These are phyloP conservation scores for Amphiprion clarkii DNA, from an alignment of 2,797 vertebrate genomes.

Conservation along the genomic window DNA sequence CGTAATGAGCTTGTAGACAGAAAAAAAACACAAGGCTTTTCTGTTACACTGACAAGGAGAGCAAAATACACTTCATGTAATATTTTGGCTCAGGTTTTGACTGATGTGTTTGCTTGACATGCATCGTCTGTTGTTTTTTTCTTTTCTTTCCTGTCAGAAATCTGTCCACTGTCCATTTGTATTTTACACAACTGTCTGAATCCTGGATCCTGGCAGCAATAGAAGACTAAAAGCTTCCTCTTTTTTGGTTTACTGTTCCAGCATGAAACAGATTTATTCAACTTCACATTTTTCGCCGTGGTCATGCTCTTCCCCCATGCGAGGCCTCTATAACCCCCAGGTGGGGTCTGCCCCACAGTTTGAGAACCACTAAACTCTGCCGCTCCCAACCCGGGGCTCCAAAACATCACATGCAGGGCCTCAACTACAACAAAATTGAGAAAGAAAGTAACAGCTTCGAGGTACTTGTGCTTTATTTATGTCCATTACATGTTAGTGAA, in stretches of 20 bases:
- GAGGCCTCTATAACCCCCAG: neutral
- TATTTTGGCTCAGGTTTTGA: conserved; percentile 30
- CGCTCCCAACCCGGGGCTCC: neutral
- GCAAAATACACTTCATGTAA: neutral
- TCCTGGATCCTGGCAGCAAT: conserved; percentile 18
- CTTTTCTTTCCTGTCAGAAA: conserved; percentile 35
- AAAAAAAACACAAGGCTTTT: neutral
- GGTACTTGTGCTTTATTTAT: neutral
- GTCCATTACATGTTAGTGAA: neutral
- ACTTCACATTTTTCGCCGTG: conserved; percentile 11
- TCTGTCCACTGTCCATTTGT: conserved; percentile 11
- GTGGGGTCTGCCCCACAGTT: neutral
- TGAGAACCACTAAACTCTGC: conserved; percentile 5
- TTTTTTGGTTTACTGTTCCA: conserved; percentile 30
- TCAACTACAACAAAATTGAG: neutral
- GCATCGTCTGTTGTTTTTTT: conserved; percentile 8
- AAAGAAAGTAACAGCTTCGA: neutral
- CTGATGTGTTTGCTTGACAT: conserved; percentile 36
- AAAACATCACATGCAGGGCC: neutral
- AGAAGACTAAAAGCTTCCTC: conserved; percentile 1
- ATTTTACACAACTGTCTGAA: conserved; percentile 22
- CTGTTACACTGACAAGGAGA: neutral
- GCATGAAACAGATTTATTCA: conserved; percentile 25
- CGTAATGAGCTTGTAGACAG: neutral
- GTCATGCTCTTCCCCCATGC: neutral